Conservation (phyloP, 30 jellyfish, hydroid and myxozoan genomes). For the Hydra vulgaris region DNA sequence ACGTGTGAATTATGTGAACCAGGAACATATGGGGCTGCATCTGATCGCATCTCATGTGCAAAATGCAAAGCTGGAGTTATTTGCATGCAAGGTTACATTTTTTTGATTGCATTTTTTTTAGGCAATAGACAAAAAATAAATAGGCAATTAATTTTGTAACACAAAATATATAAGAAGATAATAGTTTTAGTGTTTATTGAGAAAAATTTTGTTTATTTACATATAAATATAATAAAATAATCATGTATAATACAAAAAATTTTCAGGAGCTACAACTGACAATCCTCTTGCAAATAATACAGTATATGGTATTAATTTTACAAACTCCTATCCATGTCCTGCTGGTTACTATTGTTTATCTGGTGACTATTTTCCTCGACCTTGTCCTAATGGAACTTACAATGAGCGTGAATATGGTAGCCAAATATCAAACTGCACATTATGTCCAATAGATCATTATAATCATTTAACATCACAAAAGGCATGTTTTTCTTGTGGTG, state of each 20-base stretch:
- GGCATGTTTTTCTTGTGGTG: slow-evolving; percentile 90
- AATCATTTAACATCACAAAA: slow-evolving; percentile 70
- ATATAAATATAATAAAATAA: too few relatives aligned
- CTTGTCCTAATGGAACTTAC: slow-evolving; percentile 74
- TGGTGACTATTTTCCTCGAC: slow-evolving; percentile 50
- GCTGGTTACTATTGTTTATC: slow-evolving; percentile 70
- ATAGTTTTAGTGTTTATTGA: too few relatives aligned
- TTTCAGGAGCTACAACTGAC: slow-evolving; percentile 97
- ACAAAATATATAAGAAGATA: too few relatives aligned
- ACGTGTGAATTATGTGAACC: slow-evolving; percentile 80
- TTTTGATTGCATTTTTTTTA: too few relatives aligned
- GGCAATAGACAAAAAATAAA: too few relatives aligned
- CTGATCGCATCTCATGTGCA: slow-evolving; percentile 36
- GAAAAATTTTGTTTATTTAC: too few relatives aligned
- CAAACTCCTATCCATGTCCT: slow-evolving; percentile 95
- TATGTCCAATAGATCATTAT: slow-evolving; percentile 59
- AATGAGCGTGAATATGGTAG: slow-evolving; percentile 38
- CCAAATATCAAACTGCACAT: slow-evolving; percentile 40
- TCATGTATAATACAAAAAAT: too few relatives aligned
- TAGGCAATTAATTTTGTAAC: too few relatives aligned
- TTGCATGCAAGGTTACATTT: slow-evolving; percentile 44
- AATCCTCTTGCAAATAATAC: slow-evolving; percentile 59
- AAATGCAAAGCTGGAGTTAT: slow-evolving; percentile 83
- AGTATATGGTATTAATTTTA: slow-evolving; percentile 49
- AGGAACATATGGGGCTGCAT: slow-evolving; percentile 53